Conservation (phyloP, 2,888 invertebrate genomes). For the Chalcis sispes region DNA sequence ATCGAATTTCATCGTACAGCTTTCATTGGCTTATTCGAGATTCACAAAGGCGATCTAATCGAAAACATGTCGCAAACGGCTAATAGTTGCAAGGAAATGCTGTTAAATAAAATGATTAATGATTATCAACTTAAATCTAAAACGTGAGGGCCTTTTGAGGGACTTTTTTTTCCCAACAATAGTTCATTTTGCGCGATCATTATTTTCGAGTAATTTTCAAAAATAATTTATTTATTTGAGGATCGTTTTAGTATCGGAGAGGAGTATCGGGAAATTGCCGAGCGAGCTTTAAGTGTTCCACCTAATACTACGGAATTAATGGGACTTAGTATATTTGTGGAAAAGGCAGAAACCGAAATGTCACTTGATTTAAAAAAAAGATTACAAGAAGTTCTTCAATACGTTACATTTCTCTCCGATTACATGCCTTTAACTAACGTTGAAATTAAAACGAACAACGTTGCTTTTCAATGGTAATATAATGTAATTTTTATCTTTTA, state of each 20-base stretch:
- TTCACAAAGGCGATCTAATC: constrained; percentile 88
- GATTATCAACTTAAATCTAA: constrained; percentile 89
- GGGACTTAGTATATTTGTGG: constrained; percentile 87
- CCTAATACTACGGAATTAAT: constrained; percentile 91
- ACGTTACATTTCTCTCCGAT: constrained; percentile 90
- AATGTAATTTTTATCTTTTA: constrained; percentile 8
- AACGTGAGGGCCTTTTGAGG: constrained; percentile 79
- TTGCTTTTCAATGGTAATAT: constrained; percentile 87
- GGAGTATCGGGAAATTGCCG: constrained; percentile 89
- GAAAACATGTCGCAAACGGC: constrained; percentile 83
- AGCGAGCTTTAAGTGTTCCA: constrained; percentile 87
- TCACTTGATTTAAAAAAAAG: constrained; percentile 86
- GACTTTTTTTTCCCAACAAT: neutral
- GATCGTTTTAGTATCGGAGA: constrained; percentile 83
- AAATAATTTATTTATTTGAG: too few relatives aligned
- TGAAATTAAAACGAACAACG: constrained; percentile 92
- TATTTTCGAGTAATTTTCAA: neutral
- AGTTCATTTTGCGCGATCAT: neutral
- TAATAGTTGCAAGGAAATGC: constrained; percentile 81
- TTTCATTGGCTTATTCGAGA: constrained; percentile 89
- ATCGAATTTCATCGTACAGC: constrained; percentile 80
- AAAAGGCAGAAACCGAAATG: constrained; percentile 84
- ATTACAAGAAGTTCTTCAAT: constrained; percentile 82
- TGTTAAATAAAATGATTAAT: constrained; percentile 85
- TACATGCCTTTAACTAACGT: constrained; percentile 87